Evolutionary conservation across 2,888 invertebrate genomes (phyloP), one percentile per base, ranked within the genome.

Genomic region (Hypolimnas misippus): DNA sequence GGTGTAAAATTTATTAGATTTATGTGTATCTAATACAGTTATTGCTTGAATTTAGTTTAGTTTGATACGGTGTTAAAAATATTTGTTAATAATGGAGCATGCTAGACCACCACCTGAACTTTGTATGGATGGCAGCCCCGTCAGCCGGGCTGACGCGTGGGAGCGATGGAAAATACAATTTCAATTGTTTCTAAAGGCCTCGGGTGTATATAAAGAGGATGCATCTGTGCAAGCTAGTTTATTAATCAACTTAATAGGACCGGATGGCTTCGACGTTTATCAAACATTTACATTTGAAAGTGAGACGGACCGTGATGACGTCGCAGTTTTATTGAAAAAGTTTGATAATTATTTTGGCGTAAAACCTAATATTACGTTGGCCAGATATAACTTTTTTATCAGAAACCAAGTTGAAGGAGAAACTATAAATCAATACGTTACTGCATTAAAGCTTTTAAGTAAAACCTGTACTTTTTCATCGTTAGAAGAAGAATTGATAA

Each of bases 161-260:
- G 52, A 53, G 10, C n/a, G 17, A 16, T 52, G 62, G 54, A 50
- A 31, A n/a, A 1, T 12, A 14, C 40, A 40, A 5, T 40, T 40
- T 35, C 35, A 35, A n/a, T 21, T 64, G 16, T 53, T 64, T 31
- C 33, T 59, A 10, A 70, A 71, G 16, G 69, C 70, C 7, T 70
- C 72, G 1, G 70, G 69, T 14, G 70, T 70, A 0, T 10, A 57
- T 14, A 67, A 66, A 19, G 70, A 68, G 35, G 8, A 57, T 2
- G 19, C 14, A 8, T 62, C 53, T 2, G 70, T 70, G 1, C 71
- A 68, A 40, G 63, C 67, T 4, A 70, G 69, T 33, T 65, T 72
- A 21, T 51, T 73, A n/a, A 50, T 73, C 1, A 72, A 72, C 50
- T 52, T 74, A 4, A 73, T 73, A 14, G 72, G 72, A 1, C 19